A percentile compares a stretch with the other conserved stretches of the same genome.
phyloP scores from a whole-genome alignment of 2,888 invertebrate genomes.

The Boloria euphrosyne region DNA sequence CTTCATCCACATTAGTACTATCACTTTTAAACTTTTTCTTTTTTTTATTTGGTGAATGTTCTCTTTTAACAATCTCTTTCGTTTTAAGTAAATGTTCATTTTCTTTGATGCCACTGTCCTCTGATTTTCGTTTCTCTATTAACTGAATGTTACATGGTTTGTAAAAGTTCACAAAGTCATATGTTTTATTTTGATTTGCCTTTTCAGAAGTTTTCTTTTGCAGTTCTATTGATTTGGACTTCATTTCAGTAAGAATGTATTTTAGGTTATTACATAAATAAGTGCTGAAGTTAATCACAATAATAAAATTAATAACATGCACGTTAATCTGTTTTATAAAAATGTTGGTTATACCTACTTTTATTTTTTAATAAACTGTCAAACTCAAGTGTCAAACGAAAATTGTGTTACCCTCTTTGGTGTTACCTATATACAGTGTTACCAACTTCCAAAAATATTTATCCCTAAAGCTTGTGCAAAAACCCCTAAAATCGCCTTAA shows the following conservation, averaged over 20 bases:
- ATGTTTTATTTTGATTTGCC: constrained; percentile 51
- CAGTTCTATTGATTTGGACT: constrained; percentile 56
- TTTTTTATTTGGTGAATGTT: constrained; percentile 49
- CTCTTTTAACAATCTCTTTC: constrained; percentile 45
- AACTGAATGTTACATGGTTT: constrained; percentile 53
- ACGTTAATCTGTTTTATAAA: not conserved
- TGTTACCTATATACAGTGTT: no score
- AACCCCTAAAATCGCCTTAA: no score
- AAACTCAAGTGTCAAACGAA: no score
- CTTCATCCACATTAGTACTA: constrained; percentile 51
- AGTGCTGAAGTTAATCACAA: constrained; percentile 16
- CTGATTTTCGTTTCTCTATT: constrained; percentile 45
- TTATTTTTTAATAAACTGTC: no score
- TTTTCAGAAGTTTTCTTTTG: constrained; percentile 44
- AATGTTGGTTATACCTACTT: no score
- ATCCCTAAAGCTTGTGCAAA: no score
- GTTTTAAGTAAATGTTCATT: constrained; percentile 38
- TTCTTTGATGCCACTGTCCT: constrained; percentile 41
- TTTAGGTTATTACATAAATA: not conserved
- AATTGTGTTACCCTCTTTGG: no score
- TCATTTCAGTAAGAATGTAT: constrained; percentile 45
- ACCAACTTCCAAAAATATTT: no score
- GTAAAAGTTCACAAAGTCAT: constrained; percentile 62
- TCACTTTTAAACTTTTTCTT: constrained; percentile 51
- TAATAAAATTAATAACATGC: constrained; percentile 2